Evolutionary conservation across 2,888 invertebrate genomes (phyloP), one percentile per base, ranked within the genome.

Genomic region (Lepidochrysops patricia): DNA sequence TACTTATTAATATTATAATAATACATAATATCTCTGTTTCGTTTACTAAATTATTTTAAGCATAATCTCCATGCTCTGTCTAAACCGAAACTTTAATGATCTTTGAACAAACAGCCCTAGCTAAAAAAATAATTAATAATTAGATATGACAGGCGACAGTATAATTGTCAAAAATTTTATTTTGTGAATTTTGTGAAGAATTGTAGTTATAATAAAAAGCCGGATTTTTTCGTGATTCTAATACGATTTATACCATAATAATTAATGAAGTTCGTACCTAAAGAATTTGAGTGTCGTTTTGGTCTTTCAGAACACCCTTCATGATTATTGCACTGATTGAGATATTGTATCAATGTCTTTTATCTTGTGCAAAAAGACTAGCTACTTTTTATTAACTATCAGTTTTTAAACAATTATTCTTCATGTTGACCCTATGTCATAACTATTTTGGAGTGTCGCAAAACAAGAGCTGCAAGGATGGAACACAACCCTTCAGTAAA

Each of bases 391-490:
- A n/a, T n/a, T 58, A 48, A 34, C 32, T 15, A 62, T 61, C 61
- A 61, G 56, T 26, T 60, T 67, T 57, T 62, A 66, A n/a, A 67
- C 71, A 67, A 69, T 73, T 69, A 15, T 54, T 54, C 79, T 81
- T 83, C 73, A 89, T 89, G 89, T 87, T 89, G 82, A 86, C 86
- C 80, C 74, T 89, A 74, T 87, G 87, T 76, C 88, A 89, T 77
- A 88, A 89, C 70, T 89, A 83, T 75, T 89, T 87, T 75, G 77
- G 80, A 65, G 82, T 88, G 64, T 72, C 75, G 56, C 72, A 77
- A 64, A 84, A 79, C 71, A 87, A 84, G 72, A 83, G 76, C 65
- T 77, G 68, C 64, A 84, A 83, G 70, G 85, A 87, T 81, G 83
- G 74, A 65, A 72, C 66, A 32, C 82, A 81, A 66, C 78, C 80